Base-by-base conservation (phyloP, 2,888 invertebrate species). In the Torymus aiolomorphi region DNA sequence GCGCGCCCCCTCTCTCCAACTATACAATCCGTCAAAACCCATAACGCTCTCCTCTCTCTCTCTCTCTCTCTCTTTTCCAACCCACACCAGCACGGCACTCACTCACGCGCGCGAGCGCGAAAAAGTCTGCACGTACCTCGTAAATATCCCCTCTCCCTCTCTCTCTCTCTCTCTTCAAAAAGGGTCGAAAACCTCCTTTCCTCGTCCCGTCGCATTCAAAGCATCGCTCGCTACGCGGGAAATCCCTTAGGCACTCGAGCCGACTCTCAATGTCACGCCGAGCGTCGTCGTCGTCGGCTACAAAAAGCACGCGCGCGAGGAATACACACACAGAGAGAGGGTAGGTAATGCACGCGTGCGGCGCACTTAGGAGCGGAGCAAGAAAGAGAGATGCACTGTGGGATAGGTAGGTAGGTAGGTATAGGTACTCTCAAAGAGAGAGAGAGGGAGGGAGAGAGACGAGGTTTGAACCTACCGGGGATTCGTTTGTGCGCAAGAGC, bases 261-360 rank as follows among this genome's bases (percentile, higher is more conserved):
- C 42, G 54, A 62, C 77, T 77, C 71, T 72, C 66, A 61, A 72
- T 72, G 71, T 72, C 62, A 56, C 16, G 2, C 42, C 42, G 42
- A 42, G 42, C 42, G 42, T 42, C 42, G 42, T 42, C 42, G 42
- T 42, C 42, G 42, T 5, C 8, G 42, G 42, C 42, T 42, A 42
- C 42, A 42, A 42, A 42, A 42, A 42, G 42, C 42, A 42, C 70
- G 11, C 14, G 2, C 51, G 13, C 16, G 49, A 11, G 13, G 18
- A 49, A 65, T 66, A 57, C 20, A 57, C 14, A 42, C 13, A 71
- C 8, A 31, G 0, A 59, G 18, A 59, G 59, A 59, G 59, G 51
- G 24, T 69, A 69, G 24, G 56, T 57, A 59, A 49, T 49, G 49
- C 42, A 49, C 16, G 70, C 18, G 42, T 16, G 59, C 51, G 24